phyloP scores from a whole-genome alignment of 30 jellyfish, hydroid and myxozoan species.

The Phacellophora camtschatica region DNA sequence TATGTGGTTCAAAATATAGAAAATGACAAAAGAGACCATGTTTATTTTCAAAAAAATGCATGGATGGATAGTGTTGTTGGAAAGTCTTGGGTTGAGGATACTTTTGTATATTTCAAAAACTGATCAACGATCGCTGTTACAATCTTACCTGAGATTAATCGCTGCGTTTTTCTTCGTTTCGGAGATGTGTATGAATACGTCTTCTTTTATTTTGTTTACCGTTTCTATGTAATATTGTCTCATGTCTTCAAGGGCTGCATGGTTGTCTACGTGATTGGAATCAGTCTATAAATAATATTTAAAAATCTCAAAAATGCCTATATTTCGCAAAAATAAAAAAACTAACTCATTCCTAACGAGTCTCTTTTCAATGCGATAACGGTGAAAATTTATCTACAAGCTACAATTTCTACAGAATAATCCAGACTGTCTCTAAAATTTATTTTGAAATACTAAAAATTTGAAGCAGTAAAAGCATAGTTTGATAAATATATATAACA shows the following conservation, averaged over 20 bases:
- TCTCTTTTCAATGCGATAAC: no score
- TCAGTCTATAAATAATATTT: conserved; percentile 12
- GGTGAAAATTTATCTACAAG: no score
- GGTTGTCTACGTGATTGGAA: conserved; percentile 16
- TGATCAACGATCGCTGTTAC: no score
- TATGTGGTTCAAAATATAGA: no score
- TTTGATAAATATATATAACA: not conserved
- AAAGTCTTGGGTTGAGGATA: no score
- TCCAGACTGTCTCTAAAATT: no score
- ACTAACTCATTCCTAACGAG: no score
- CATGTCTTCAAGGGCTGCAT: conserved; percentile 39
- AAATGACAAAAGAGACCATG: conserved; percentile 25
- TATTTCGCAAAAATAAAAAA: no score
- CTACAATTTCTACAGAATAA: no score
- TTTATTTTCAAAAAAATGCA: conserved; percentile 24
- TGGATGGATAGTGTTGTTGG: conserved; percentile 36
- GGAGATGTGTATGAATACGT: conserved; percentile 44
- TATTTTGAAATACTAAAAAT: no score
- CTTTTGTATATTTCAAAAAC: no score
- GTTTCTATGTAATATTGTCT: conserved; percentile 64
- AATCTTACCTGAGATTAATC: conserved; percentile 38
- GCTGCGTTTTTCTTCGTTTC: conserved; percentile 69
- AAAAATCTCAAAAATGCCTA: not conserved
- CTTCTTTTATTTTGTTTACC: conserved; percentile 40
- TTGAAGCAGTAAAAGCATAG: no score